Percentiles rank a stretch among this genome's conserved stretches.
These are phyloP conservation scores for Plutomurus gul DNA, from an alignment of 1,140 invertebrate genomes.

Conservation along the genomic window DNA sequence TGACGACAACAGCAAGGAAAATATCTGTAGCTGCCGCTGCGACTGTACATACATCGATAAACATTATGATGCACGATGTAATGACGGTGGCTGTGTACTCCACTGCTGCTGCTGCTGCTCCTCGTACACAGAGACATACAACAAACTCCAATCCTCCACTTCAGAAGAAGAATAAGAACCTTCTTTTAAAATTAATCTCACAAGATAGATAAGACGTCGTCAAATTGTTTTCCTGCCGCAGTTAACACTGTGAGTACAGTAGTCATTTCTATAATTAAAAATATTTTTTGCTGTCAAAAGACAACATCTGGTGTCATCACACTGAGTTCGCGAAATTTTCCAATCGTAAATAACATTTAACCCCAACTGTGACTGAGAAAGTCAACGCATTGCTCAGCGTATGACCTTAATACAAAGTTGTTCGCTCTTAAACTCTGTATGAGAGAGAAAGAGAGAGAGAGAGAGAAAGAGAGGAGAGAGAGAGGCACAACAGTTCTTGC, in stretches of 20 bases:
- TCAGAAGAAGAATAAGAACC: too few relatives aligned
- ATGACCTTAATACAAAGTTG: too few relatives aligned
- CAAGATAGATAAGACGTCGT: not conserved
- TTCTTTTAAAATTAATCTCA: not conserved
- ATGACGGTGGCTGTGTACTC: not conserved
- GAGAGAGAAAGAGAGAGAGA: too few relatives aligned
- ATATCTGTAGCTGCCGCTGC: not conserved
- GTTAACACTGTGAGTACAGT: not conserved
- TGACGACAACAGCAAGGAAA: not conserved
- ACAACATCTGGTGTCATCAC: constrained; percentile 14
- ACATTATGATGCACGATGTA: not conserved
- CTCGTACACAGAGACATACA: too few relatives aligned
- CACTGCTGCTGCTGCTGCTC: not conserved
- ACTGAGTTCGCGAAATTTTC: not conserved
- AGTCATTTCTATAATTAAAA: not conserved
- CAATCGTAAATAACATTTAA: constrained; percentile 16
- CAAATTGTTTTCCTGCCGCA: not conserved
- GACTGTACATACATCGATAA: not conserved
- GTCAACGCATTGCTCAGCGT: not conserved
- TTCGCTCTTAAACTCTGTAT: too few relatives aligned
- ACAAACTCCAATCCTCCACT: too few relatives aligned
- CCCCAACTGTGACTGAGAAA: not conserved
- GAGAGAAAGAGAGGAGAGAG: too few relatives aligned
- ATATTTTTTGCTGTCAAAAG: not conserved
- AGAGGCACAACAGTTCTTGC: too few relatives aligned